phyloP scores from a whole-genome alignment of 2,888 invertebrate genomes.

The Nephrocerus scutellatus region DNA sequence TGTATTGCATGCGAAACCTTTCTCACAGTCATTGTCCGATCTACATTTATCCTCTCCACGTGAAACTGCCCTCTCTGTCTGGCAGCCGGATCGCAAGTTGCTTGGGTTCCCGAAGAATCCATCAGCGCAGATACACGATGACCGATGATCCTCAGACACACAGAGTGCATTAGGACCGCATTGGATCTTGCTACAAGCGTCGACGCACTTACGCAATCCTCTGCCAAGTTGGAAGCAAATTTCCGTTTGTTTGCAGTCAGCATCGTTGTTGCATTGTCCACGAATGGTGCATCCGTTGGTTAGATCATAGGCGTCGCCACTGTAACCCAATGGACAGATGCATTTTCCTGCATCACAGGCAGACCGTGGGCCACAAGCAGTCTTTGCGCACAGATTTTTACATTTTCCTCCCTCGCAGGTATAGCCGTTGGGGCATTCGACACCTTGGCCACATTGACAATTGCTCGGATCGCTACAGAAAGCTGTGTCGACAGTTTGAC shows the following conservation, averaged over 20 bases:
- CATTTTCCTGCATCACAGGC: constrained; percentile 74
- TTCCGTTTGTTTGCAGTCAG: constrained; percentile 73
- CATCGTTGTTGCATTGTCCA: constrained; percentile 72
- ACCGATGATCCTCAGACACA: constrained; percentile 74
- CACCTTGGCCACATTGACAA: constrained; percentile 64
- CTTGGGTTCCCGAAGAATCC: constrained; percentile 77
- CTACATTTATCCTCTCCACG: constrained; percentile 57
- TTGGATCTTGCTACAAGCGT: constrained; percentile 78
- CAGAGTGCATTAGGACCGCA: constrained; percentile 88
- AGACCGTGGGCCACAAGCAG: constrained; percentile 74
- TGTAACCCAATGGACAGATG: constrained; percentile 69
- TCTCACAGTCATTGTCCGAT: constrained; percentile 63
- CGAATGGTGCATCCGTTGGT: constrained; percentile 63
- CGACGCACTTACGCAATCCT: constrained; percentile 73
- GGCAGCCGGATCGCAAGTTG: constrained; percentile 72
- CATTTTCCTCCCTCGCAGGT: constrained; percentile 68
- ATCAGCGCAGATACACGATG: constrained; percentile 78
- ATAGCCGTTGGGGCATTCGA: constrained; percentile 70
- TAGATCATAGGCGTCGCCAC: constrained; percentile 67
- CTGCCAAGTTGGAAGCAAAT: constrained; percentile 82
- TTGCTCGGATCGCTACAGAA: constrained; percentile 62
- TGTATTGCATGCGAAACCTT: constrained; percentile 63
- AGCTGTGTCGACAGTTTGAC: constrained; percentile 62
- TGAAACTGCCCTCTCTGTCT: constrained; percentile 57
- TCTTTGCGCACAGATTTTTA: constrained; percentile 66